phyloP scores from a whole-genome alignment of 1,140 invertebrate species.

The Nephotettix cincticeps region DNA sequence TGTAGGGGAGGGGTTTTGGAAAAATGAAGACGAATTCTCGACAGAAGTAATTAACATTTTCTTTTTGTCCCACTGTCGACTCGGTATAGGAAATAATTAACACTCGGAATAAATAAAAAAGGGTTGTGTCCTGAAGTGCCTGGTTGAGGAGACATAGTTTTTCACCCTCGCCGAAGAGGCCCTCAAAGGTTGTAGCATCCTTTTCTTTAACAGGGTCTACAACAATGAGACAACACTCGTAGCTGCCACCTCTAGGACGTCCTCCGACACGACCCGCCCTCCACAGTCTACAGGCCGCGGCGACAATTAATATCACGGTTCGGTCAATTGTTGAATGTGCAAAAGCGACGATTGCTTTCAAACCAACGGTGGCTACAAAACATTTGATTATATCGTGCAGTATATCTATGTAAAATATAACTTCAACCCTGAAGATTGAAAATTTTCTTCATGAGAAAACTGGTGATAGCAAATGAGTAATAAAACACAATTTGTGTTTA shows the following conservation, averaged over 20 bases:
- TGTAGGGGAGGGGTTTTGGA: background rate
- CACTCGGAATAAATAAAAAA: conserved; percentile 20
- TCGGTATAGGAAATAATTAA: conserved; percentile 21
- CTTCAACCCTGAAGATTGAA: no score
- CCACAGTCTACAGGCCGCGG: no score
- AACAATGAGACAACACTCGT: background rate
- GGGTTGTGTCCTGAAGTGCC: background rate
- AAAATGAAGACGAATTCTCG: conserved; percentile 19
- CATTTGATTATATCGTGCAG: no score
- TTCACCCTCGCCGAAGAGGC: background rate
- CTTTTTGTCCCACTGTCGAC: conserved; percentile 4
- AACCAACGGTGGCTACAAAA: no score
- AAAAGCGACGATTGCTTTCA: no score
- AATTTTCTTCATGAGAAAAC: no score
- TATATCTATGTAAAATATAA: no score
- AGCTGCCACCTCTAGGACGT: background rate
- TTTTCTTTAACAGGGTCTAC: conserved; percentile 7
- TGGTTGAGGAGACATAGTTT: background rate
- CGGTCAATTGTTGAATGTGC: no score
- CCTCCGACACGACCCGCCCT: background rate
- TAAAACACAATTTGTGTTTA: no score
- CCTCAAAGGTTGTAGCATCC: conserved; percentile 14
- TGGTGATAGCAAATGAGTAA: no score
- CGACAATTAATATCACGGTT: no score
- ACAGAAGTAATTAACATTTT: conserved; percentile 20